Evolutionary conservation across 2,113 vertebrate species (phyloP).

Genomic region (Odocoileus virginianus): DNA sequence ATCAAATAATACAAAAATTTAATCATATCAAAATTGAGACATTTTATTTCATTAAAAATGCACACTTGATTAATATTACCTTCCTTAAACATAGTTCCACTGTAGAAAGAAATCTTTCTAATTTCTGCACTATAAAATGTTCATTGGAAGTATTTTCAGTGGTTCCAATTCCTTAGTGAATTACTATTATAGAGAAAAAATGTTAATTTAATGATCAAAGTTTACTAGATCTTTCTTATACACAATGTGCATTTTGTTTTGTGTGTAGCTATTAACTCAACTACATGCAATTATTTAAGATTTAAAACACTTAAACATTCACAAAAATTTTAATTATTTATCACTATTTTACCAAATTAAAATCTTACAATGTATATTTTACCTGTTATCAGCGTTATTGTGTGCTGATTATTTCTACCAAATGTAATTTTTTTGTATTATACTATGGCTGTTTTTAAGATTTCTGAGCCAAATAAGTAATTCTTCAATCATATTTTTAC

Average conservation of each 20-base stretch:
- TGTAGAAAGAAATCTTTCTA: not conserved
- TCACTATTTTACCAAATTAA: not conserved
- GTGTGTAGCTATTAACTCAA: not conserved
- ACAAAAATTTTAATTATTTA: not conserved
- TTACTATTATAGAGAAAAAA: not conserved
- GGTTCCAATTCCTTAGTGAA: not conserved
- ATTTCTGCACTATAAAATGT: not conserved
- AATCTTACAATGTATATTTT: not conserved
- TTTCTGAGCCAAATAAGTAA: not conserved
- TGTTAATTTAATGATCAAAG: not conserved
- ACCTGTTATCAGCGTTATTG: not conserved
- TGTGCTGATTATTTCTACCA: not conserved
- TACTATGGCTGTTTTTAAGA: not conserved
- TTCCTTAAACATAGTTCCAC: not conserved
- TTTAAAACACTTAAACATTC: not conserved
- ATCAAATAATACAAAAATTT: not conserved
- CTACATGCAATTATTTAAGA: not conserved
- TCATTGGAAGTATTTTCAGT: not conserved
- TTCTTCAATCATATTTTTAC: not conserved
- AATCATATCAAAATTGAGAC: not conserved
- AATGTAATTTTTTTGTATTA: not conserved
- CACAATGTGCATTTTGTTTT: not conserved
- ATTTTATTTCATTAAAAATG: not conserved
- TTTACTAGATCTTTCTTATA: not conserved
- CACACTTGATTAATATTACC: not conserved